Evolutionary conservation across 2,888 invertebrate genomes (phyloP).

Genomic region (Polydrusus tereticollis): DNA sequence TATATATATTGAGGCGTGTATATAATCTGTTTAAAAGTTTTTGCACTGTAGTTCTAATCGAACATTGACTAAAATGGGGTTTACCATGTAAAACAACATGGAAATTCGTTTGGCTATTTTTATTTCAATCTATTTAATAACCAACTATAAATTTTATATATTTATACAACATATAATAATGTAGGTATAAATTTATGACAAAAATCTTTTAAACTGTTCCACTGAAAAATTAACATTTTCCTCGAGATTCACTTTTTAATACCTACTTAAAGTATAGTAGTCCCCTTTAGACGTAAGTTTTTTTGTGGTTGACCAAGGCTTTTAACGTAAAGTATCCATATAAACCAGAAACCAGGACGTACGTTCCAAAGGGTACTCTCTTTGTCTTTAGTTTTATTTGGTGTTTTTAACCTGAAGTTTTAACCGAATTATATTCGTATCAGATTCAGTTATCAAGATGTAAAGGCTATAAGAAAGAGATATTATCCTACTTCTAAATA

Average conservation of each 20-base stretch:
- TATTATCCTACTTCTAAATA: constrained; percentile 53
- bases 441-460: constrained; percentile 15
- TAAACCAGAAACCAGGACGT: too few relatives aligned
- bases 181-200: neutral
- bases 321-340: too few relatives aligned
- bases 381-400: neutral
- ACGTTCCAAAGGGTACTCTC: neutral
- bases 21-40: too few relatives aligned
- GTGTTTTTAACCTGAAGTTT: constrained; percentile 12
- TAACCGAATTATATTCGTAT: constrained; percentile 25
- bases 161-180: neutral
- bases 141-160: too few relatives aligned
- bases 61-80: too few relatives aligned
- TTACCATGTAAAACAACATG: too few relatives aligned
- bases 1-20: too few relatives aligned
- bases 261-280: neutral
- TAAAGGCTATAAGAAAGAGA: constrained; percentile 38
- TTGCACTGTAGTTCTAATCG: too few relatives aligned
- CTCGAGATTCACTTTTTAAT: neutral
- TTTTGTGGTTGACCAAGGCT: neutral
- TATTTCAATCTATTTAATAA: too few relatives aligned
- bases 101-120: too few relatives aligned
- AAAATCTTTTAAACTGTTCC: neutral
- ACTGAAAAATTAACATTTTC: neutral
- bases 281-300: neutral